These are phyloP conservation scores for Pseudoips prasinana DNA, from an alignment of 2,888 invertebrate species.

Conservation along the genomic window DNA sequence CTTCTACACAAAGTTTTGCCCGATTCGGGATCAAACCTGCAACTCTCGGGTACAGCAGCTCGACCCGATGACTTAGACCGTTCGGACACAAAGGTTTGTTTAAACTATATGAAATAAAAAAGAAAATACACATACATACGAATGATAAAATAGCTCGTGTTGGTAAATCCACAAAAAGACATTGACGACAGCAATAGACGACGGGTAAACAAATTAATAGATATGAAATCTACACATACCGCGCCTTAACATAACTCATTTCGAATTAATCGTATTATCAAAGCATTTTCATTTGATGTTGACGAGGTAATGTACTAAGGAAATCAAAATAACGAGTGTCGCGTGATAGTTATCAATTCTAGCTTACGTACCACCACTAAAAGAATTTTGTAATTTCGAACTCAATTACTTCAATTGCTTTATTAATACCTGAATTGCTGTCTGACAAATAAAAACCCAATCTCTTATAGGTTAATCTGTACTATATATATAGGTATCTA, in stretches of 20 bases:
- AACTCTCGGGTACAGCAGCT: too few relatives aligned
- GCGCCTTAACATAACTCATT: conserved; percentile 45
- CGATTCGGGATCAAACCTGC: too few relatives aligned
- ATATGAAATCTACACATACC: conserved; percentile 43
- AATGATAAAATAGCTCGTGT: too few relatives aligned
- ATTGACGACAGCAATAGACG: too few relatives aligned
- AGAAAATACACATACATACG: too few relatives aligned
- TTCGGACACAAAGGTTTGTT: too few relatives aligned
- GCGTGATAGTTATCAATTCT: conserved; percentile 61
- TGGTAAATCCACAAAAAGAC: too few relatives aligned
- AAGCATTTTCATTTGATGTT: conserved; percentile 61
- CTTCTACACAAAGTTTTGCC: too few relatives aligned
- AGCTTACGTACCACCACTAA: conserved; percentile 37
- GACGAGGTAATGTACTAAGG: conserved; percentile 52
- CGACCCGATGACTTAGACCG: too few relatives aligned
- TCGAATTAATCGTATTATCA: conserved; percentile 60
- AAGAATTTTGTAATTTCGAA: conserved; percentile 55
- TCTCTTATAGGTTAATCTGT: not conserved
- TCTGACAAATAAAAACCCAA: conserved; percentile 7
- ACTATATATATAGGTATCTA: not conserved
- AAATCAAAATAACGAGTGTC: conserved; percentile 70
- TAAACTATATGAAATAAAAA: too few relatives aligned
- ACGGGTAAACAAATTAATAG: conserved; percentile 45
- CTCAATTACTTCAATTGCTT: conserved; percentile 46
- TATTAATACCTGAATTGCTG: conserved; percentile 29